Evolutionary conservation across 2,888 invertebrate genomes (phyloP).

Genomic region (Leucophenga montana): DNA sequence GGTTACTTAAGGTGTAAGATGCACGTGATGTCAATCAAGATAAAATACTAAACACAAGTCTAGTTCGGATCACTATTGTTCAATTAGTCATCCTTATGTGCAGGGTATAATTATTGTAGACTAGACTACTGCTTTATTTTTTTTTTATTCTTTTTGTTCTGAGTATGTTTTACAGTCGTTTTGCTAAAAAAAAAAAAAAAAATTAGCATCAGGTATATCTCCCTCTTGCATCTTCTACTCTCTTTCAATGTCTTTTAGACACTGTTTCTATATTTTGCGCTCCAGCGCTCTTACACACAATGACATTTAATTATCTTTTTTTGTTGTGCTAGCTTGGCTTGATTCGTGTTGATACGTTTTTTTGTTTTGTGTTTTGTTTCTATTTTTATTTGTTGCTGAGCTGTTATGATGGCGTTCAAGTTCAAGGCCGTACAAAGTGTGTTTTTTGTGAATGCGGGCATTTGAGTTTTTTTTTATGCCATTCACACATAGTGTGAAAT

Average conservation of each 20-base stretch:
- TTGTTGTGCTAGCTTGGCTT: neutral
- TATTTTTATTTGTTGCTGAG: slow-evolving; percentile 1
- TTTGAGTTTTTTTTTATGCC: neutral
- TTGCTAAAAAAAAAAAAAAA: no score
- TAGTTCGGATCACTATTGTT: no score
- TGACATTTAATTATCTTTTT: neutral
- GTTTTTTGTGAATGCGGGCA: slow-evolving; percentile 2
- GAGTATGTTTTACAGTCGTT: no score
- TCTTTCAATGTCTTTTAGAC: neutral
- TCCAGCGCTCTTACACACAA: neutral
- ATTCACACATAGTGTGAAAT: no score
- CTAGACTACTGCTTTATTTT: no score
- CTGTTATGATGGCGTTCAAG: slow-evolving; percentile 45
- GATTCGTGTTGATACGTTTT: neutral
- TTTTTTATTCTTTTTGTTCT: no score
- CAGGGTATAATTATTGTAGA: no score
- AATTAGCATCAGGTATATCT: slow-evolving; percentile 24
- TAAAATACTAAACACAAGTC: no score
- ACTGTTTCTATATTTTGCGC: slow-evolving; percentile 35
- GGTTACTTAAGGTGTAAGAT: no score
- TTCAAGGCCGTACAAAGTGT: slow-evolving; percentile 58
- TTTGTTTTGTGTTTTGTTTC: neutral
- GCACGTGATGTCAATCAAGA: no score
- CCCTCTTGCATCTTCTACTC: slow-evolving; percentile 20
- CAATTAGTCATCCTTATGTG: no score